Evolutionary conservation across 1,140 invertebrate genomes (phyloP), one percentile per base, ranked within the genome.

Genomic region (Musca vetustissima): DNA sequence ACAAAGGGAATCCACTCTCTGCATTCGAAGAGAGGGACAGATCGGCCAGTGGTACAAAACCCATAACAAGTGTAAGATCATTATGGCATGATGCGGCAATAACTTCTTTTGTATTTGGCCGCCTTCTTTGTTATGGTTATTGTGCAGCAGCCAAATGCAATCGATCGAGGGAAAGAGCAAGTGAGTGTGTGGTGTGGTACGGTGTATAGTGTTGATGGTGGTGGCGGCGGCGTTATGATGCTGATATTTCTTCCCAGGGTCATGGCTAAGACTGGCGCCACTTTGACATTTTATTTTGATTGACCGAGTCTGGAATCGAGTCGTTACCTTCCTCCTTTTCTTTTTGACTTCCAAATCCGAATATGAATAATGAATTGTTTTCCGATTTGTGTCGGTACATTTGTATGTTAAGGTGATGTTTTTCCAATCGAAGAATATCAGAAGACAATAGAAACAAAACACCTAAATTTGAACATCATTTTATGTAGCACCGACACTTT

Each of bases 291-390:
- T 61, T 3, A 36, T 36, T 36, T 61, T 61, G 57, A 61, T 61
- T 61, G 57, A 61, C 57, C 57, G 57, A 61, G 57, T 61, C 57
- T 61, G 57, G 36, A 32, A 28, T 13, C 57, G 28, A n/a, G 28
- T 43, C 17, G 36, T 61, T 61, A 36, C 57, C 36, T 61, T 61
- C 57, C 36, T 43, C n/a, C n/a, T n/a, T n/a, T n/a, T n/a, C n/a
- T 61, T 36, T 52, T 19, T 52, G 21, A 52, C 17, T 19, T 52
- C 57, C 36, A 36, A n/a, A n/a, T n/a, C n/a, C n/a, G n/a, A n/a
- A 36, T 28, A 59, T 59, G 55, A 59, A 61, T 61, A 61, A 61
- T 61, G 57, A 61, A 61, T 61, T 61, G 57, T 61, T 61, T 61
- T 61, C 57, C 57, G 36, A 61, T 61, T 61, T 61, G 57, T 61